A percentile compares a stretch with the other conserved stretches of the same genome.
Evolutionary conservation across 2,888 invertebrate genomes (phyloP).

Genomic region (Bellardia pandia): DNA sequence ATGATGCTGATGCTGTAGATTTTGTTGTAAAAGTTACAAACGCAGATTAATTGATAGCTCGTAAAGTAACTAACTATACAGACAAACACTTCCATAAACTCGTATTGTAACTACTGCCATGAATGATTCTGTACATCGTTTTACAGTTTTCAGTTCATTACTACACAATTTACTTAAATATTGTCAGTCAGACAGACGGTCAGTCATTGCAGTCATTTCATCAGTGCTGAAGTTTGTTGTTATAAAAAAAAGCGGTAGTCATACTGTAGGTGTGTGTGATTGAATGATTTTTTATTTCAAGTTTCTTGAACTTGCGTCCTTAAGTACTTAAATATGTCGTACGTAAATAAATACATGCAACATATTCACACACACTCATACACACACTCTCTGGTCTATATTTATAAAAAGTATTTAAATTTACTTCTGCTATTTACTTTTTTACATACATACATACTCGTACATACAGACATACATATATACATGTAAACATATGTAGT

Average conservation of each 20-base stretch:
- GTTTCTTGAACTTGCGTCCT: conserved; percentile 82
- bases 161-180: conserved; percentile 40
- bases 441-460: neutral
- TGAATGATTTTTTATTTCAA: conserved; percentile 63
- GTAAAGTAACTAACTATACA: conserved; percentile 28
- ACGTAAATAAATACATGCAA: conserved; percentile 15
- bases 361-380: neutral
- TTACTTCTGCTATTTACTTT: conserved; percentile 44
- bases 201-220: neutral
- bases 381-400: no score
- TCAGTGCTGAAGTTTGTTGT: neutral
- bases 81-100: neutral
- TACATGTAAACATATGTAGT: neutral
- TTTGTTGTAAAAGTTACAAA: conserved; percentile 17
- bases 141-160: conserved; percentile 27
- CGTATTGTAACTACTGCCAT: neutral
- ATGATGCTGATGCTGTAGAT: no score
- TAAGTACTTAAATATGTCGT: conserved; percentile 73
- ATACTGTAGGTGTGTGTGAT: neutral
- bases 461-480: conserved; percentile 1
- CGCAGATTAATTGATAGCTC: conserved; percentile 9
- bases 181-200: conserved; percentile 25
- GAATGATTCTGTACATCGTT: neutral
- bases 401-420: neutral
- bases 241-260: conserved; percentile 68